A percentile compares a stretch with the other conserved stretches of the same genome.
phyloP scores from a whole-genome alignment of 2,113 vertebrate genomes.

The Burhinus bistriatus region DNA sequence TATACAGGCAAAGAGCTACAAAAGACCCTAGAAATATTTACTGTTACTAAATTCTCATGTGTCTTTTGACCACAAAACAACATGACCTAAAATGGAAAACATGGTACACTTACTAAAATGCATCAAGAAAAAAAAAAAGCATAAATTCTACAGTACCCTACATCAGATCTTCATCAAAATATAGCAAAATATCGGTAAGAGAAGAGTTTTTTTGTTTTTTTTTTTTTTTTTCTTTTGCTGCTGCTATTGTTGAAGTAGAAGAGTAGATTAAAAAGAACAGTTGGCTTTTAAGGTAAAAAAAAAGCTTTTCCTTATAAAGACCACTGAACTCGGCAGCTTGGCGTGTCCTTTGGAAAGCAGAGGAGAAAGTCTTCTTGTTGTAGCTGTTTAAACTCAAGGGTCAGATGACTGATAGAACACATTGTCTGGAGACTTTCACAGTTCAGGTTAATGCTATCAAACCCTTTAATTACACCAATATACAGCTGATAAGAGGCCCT shows the following conservation, averaged over 20 bases:
- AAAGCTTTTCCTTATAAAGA: conserved; percentile 4
- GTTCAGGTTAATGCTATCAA: conserved; percentile 84
- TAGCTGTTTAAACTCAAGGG: conserved; percentile 78
- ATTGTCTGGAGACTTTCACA: conserved; percentile 83
- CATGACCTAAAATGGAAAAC: background rate
- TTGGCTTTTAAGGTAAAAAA: background rate
- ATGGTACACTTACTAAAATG: background rate
- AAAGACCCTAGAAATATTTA: background rate
- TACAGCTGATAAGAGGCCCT: conserved; percentile 87
- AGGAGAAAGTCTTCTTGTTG: conserved; percentile 60
- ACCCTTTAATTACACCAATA: conserved; percentile 89
- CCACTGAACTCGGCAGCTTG: background rate
- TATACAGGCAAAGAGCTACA: background rate
- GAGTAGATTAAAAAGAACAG: background rate
- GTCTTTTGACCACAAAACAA: background rate
- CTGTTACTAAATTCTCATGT: background rate
- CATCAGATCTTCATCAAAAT: background rate
- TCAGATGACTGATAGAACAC: conserved; percentile 86
- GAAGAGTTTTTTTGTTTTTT: background rate
- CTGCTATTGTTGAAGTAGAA: background rate
- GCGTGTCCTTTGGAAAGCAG: conserved; percentile 23
- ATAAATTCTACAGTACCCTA: background rate
- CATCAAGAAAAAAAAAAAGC: background rate
- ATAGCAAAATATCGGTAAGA: background rate
- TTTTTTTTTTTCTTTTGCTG: background rate